Conservation (phyloP, 2,797 vertebrate species). For the Acomys russatus region DNA sequence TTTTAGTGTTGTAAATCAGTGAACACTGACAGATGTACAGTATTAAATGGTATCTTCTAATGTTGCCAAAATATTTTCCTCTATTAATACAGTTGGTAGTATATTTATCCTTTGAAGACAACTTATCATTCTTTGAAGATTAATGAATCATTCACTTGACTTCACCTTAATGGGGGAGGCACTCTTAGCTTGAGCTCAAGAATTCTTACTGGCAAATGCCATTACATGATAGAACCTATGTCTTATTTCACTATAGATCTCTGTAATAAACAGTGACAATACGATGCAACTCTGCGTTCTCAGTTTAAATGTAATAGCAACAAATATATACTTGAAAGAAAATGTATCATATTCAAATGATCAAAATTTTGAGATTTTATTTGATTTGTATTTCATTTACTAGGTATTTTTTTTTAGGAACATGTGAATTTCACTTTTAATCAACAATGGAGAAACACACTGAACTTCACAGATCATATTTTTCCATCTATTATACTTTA, state of each 20-base stretch:
- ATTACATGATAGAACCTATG: constrained; percentile 79
- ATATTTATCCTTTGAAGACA: constrained; percentile 69
- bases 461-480: constrained; percentile 40
- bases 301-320: constrained; percentile 36
- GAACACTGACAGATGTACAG: constrained; percentile 56
- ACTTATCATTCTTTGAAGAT: constrained; percentile 84
- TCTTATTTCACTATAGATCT: constrained; percentile 60
- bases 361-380: constrained; percentile 26
- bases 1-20: background rate
- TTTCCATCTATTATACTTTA: constrained; percentile 45
- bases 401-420: constrained; percentile 20
- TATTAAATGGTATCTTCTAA: constrained; percentile 44
- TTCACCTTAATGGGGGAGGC: constrained; percentile 82
- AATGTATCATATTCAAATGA: background rate
- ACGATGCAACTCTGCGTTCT: background rate
- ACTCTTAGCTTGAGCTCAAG: constrained; percentile 81
- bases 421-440: constrained; percentile 71
- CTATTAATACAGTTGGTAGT: constrained; percentile 72
- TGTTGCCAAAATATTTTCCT: constrained; percentile 72
- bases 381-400: constrained; percentile 52
- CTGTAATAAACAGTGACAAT: constrained; percentile 71
- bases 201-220: constrained; percentile 77
- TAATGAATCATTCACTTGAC: constrained; percentile 81
- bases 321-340: constrained; percentile 45
- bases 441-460: constrained; percentile 10